Percentiles rank a stretch among this genome's conserved stretches.
Evolutionary conservation across 2,888 invertebrate genomes (phyloP).

Genomic region (Camponotus fellah): DNA sequence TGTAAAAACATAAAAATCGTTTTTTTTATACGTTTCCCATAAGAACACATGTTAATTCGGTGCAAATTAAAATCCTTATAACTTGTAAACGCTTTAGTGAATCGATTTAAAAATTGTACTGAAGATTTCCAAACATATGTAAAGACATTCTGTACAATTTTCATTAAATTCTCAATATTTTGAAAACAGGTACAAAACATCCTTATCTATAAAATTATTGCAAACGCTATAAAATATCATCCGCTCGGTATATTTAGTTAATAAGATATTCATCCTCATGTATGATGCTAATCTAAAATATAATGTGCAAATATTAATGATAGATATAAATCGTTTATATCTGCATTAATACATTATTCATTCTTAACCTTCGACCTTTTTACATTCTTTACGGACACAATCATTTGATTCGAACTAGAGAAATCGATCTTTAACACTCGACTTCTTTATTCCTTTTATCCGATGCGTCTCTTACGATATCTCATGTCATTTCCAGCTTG

Average conservation of each 20-base stretch:
- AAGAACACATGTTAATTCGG: too few relatives aligned
- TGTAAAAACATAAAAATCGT: too few relatives aligned
- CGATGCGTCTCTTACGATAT: neutral
- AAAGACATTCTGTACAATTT: too few relatives aligned
- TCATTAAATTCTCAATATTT: too few relatives aligned
- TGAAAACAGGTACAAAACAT: too few relatives aligned
- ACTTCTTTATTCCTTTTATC: neutral
- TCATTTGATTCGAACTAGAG: neutral
- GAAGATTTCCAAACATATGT: too few relatives aligned
- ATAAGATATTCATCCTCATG: neutral
- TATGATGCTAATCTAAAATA: neutral
- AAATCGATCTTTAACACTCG: neutral
- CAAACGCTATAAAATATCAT: neutral
- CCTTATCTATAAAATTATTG: neutral
- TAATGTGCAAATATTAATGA: slow-evolving; percentile 10
- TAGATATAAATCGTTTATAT: neutral
- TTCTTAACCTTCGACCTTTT: neutral
- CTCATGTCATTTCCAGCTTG: slow-evolving; percentile 6
- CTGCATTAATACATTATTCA: neutral
- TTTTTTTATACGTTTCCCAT: too few relatives aligned
- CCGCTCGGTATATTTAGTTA: neutral
- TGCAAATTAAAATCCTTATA: too few relatives aligned
- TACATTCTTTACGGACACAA: neutral
- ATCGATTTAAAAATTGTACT: too few relatives aligned
- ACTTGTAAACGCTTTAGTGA: too few relatives aligned